phyloP scores from a whole-genome alignment of 1,140 invertebrate species.

The Cepaea nemoralis region DNA sequence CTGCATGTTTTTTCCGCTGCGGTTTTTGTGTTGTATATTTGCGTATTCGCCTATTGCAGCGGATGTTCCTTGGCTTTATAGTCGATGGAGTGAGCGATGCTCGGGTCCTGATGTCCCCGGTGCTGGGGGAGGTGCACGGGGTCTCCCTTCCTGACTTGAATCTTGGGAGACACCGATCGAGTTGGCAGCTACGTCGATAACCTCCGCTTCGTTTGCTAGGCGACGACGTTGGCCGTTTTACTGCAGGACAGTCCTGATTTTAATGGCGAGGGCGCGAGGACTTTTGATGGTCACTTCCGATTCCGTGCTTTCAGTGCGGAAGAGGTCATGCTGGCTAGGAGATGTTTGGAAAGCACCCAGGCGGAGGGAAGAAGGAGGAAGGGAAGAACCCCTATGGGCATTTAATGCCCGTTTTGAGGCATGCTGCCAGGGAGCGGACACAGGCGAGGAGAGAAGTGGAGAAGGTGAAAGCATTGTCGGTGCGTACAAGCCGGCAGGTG shows the following conservation, averaged over 20 bases:
- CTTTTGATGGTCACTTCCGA: conserved; percentile 12
- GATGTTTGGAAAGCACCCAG: conserved; percentile 84
- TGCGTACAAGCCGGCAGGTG: conserved; percentile 28
- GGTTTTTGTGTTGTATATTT: no score
- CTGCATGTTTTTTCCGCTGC: no score
- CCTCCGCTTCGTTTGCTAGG: conserved; percentile 14
- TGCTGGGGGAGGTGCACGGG: background rate
- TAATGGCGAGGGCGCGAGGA: background rate
- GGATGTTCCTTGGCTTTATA: conserved; percentile 28
- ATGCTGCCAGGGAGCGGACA: conserved; percentile 18
- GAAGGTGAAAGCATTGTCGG: conserved; percentile 35
- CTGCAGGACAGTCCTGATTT: background rate
- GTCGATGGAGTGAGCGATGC: conserved; percentile 25
- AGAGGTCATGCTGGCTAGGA: conserved; percentile 82
- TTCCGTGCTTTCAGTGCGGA: conserved; percentile 77
- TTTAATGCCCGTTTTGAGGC: conserved; percentile 42
- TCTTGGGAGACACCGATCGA: background rate
- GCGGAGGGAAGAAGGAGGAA: conserved; percentile 60
- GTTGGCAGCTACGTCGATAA: background rate
- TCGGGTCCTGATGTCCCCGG: background rate
- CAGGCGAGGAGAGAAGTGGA: no score
- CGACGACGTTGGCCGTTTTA: background rate
- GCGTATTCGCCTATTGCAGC: conserved; percentile 2
- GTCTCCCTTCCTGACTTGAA: background rate
- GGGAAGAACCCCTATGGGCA: no score